These are phyloP conservation scores for Bufotes viridis DNA, from an alignment of 2,797 vertebrate species.

Conservation along the genomic window DNA sequence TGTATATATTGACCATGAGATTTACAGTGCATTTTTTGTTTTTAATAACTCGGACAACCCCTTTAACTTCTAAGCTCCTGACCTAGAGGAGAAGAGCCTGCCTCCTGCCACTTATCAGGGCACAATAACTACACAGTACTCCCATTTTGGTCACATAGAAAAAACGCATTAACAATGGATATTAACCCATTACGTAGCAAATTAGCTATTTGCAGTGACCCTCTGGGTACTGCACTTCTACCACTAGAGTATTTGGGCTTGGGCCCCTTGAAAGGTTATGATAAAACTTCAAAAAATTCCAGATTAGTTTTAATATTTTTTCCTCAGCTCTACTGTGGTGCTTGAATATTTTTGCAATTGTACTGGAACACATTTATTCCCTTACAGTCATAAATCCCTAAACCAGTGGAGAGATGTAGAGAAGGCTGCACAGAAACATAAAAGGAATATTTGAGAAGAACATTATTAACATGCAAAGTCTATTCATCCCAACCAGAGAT, in stretches of 20 bases:
- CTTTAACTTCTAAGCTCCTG: too few species aligned
- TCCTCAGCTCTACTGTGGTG: neutral
- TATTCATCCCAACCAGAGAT: slow-evolving; percentile 34
- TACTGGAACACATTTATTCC: neutral
- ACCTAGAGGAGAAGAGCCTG: too few species aligned
- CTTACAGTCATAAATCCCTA: slow-evolving; percentile 1
- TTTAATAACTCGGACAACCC: too few species aligned
- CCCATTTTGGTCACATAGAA: too few species aligned
- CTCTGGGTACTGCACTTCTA: too few species aligned
- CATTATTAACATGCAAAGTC: slow-evolving; percentile 41
- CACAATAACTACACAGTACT: too few species aligned
- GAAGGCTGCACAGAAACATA: slow-evolving; percentile 2
- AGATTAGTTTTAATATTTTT: neutral
- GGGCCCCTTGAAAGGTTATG: neutral
- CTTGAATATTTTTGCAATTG: neutral
- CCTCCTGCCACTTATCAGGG: too few species aligned
- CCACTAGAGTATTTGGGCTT: neutral
- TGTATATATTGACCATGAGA: too few species aligned
- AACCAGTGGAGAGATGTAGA: neutral
- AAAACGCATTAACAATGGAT: too few species aligned
- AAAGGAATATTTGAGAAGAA: slow-evolving; percentile 33
- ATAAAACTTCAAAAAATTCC: neutral
- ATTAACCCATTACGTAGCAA: too few species aligned
- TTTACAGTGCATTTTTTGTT: too few species aligned
- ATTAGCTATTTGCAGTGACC: too few species aligned